Evolutionary conservation across 2,797 vertebrate genomes (phyloP), one percentile per base, ranked within the genome.

Genomic region (Gadopsis marmoratus): DNA sequence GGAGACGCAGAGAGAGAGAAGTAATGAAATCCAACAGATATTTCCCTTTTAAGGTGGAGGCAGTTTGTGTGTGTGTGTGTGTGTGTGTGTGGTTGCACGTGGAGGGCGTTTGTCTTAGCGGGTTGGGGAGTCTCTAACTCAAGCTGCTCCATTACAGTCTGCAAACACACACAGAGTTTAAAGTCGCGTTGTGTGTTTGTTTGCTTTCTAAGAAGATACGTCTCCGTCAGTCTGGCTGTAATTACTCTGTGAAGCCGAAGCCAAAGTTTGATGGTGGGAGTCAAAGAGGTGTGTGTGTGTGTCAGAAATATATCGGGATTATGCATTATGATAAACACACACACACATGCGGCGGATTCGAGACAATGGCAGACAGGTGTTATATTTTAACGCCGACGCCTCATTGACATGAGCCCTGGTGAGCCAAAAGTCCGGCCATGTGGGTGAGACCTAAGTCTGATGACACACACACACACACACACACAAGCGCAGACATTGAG

Each of bases 21-120:
- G 84, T 64, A 54, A 59, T 85, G 73, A 90, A 88, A 85, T 81
- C 76, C 33, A 84, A 81, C 84, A 86, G 88, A 89, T 70, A 79
- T 86, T 91, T 89, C 78, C 90, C 88, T 92, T 92, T 91, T 91
- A 90, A 85, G 91, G 92, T 74, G 86, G 82, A 78, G 59, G 79
- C 55, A 2, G 35, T 75, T 26, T 83, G 68, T 72, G 35, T 75
- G 74, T 79, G 76, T 76, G 70, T 58, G 71, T 35, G 33, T 35
- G 35, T 35, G 35, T 35, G 35, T 69, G 76, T 76, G 70, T 58
- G 71, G 41, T 31, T 80, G 64, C 80, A 82, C 51, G 16, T 84
- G 78, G 68, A 76, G 82, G 58, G 79, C 77, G 84, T 92, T 90
- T 88, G 73, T 91, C 81, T 91, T 80, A 48, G 79, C 85, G 7